These are phyloP conservation scores for Sebastes hubbsi DNA, from an alignment of 2,797 vertebrate species.

Conservation along the genomic window DNA sequence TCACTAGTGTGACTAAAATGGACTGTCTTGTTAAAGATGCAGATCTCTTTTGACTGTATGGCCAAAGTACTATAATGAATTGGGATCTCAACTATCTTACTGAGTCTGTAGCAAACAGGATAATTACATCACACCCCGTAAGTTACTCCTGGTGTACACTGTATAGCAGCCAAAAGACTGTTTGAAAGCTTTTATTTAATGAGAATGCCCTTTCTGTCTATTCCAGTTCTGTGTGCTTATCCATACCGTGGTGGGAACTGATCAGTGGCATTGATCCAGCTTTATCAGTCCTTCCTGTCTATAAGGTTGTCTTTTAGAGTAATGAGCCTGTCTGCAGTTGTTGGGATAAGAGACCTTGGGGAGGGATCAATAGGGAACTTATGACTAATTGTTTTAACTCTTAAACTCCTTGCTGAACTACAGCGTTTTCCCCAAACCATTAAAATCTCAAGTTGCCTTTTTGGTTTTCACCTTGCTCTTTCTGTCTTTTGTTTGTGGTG, in stretches of 20 bases:
- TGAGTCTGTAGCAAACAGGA: background rate
- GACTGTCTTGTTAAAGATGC: slow-evolving; percentile 8
- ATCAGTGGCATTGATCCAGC: slow-evolving; percentile 73
- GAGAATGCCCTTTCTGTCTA: slow-evolving; percentile 53
- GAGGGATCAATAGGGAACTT: slow-evolving; percentile 64
- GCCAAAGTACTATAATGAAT: slow-evolving; percentile 10
- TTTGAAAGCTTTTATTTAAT: slow-evolving; percentile 42
- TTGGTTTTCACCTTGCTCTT: background rate
- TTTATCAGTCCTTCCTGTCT: slow-evolving; percentile 73
- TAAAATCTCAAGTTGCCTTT: background rate
- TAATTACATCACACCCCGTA: background rate
- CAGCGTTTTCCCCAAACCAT: background rate
- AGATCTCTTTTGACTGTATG: slow-evolving; percentile 1
- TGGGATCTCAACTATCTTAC: background rate
- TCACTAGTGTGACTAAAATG: background rate
- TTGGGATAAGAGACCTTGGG: slow-evolving; percentile 63
- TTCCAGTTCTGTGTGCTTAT: slow-evolving; percentile 50
- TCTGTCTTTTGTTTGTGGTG: background rate
- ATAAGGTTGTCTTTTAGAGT: slow-evolving; percentile 72
- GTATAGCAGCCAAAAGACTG: slow-evolving; percentile 1
- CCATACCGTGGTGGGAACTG: slow-evolving; percentile 56
- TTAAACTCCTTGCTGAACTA: slow-evolving; percentile 22
- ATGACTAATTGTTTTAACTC: slow-evolving; percentile 59
- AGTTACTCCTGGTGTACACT: slow-evolving; percentile 1
- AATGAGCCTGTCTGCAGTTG: slow-evolving; percentile 72